Percentiles rank a stretch among this genome's conserved stretches.
These are phyloP conservation scores for Andrena cerasifolii DNA, from an alignment of 1,140 invertebrate species.

Conservation along the genomic window DNA sequence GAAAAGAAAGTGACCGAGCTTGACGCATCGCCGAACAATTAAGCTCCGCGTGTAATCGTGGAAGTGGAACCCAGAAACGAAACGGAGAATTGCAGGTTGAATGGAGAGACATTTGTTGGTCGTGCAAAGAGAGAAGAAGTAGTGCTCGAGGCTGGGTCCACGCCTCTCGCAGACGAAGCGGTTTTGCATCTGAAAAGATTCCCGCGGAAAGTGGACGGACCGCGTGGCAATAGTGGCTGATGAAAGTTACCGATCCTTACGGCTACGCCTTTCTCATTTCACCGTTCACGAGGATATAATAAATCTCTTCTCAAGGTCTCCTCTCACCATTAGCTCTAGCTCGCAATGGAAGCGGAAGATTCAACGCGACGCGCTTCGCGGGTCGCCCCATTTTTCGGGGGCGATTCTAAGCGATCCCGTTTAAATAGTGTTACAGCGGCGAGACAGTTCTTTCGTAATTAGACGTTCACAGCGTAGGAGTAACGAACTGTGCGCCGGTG, in stretches of 20 bases:
- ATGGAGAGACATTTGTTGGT: not conserved
- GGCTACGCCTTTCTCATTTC: constrained; percentile 57
- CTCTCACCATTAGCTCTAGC: not conserved
- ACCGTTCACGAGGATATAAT: constrained; percentile 40
- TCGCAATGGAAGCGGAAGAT: not conserved
- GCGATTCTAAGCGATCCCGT: not conserved
- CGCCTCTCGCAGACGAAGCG: not conserved
- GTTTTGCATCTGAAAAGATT: constrained; percentile 49
- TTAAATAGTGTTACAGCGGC: too few species aligned
- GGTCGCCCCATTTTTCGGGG: not conserved
- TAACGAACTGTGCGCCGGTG: too few species aligned
- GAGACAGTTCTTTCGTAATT: too few species aligned
- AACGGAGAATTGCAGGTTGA: not conserved
- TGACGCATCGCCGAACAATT: not conserved
- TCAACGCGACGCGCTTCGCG: too few species aligned
- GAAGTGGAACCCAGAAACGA: not conserved
- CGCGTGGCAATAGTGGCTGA: constrained; percentile 35
- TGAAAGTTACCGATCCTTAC: constrained; percentile 59
- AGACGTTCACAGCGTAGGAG: too few species aligned
- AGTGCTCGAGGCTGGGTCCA: not conserved
- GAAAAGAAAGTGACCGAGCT: constrained; percentile 4
- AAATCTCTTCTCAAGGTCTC: constrained; percentile 55
- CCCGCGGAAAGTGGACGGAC: constrained; percentile 55
- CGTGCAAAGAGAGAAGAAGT: not conserved
- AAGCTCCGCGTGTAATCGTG: not conserved